Base-by-base conservation (phyloP, 2,113 vertebrate genomes). In the Microcebus lehilahytsara region DNA sequence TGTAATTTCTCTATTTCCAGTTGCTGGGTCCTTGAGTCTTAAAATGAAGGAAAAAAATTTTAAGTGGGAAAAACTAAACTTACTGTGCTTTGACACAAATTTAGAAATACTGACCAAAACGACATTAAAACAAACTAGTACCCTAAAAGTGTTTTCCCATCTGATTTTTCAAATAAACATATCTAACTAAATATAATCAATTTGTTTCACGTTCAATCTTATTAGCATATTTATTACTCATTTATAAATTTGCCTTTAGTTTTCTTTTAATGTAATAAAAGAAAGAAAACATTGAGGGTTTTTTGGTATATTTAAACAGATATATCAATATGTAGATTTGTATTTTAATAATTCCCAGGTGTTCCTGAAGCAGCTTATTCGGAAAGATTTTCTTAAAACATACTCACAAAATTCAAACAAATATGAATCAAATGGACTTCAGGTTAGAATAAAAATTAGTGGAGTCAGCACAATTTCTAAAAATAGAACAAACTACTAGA, bases 41-140 rank as follows among this genome's bases (percentile, higher is more conserved):
- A 72, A 91, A 80, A 85, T 13, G 5, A 80, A 84, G 74, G 37
- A 13, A 40, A 96, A 93, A 75, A 4, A 1, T 30, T 89, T 53
- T 79, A 75, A 80, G 30, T 11, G 80, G n/a, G 1, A 60, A 95
- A 19, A 14, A 22, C 6, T 69, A 53, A 56, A 69, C 16, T 49
- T 87, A 69, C 20, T 62, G 34, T 64, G 22, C 8, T 93, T 96
- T 89, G 74, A 91, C 86, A 79, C 40, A 84, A 69, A 56, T 42
- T 93, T 40, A 91, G 85, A 96, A 97, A 95, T 71, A 75, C 0
- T 67, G 22, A 74, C 49, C 77, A 67, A 92, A 81, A 19, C 49
- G 30, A 75, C 66, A 67, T 32, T 94, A 81, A 89, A 96, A 93
- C 49, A 72, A 96, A 95, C 81, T 30, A 95, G n/a, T 81, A 66